Percentiles rank a stretch among this genome's conserved stretches.
Conservation (phyloP, 1,140 invertebrate genomes). For the Pomacea maculata region DNA sequence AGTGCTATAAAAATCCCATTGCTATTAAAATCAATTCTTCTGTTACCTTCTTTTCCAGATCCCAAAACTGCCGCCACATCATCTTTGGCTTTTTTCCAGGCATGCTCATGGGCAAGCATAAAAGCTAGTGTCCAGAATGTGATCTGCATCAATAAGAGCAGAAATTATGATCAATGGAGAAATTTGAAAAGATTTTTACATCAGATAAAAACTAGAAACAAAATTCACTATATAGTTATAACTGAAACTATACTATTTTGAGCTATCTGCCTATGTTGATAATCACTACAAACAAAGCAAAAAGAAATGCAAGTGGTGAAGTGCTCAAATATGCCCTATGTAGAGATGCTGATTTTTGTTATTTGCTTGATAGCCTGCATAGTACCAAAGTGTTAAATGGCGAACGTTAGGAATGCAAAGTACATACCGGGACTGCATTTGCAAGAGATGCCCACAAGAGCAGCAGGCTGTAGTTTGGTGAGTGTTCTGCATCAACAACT, state of each 20-base stretch:
- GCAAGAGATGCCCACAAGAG: constrained; percentile 49
- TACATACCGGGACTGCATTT: constrained; percentile 51
- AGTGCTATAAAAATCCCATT: background rate
- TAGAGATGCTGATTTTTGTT: too few relatives aligned
- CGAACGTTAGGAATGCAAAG: too few relatives aligned
- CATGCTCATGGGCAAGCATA: constrained; percentile 35
- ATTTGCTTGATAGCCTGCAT: too few relatives aligned
- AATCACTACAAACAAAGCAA: too few relatives aligned
- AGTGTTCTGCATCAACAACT: constrained; percentile 33
- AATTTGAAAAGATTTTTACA: background rate
- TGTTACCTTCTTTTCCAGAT: constrained; percentile 8
- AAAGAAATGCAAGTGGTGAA: too few relatives aligned
- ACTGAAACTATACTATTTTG: too few relatives aligned
- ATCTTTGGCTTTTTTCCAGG: constrained; percentile 33
- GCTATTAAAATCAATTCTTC: background rate
- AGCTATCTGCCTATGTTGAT: too few relatives aligned
- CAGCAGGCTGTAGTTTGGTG: constrained; percentile 46
- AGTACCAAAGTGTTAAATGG: too few relatives aligned
- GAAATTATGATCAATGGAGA: background rate
- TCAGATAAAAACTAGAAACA: too few relatives aligned
- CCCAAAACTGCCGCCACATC: constrained; percentile 32
- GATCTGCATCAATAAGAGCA: constrained; percentile 38
- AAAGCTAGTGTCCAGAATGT: constrained; percentile 50
- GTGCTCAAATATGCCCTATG: too few relatives aligned
- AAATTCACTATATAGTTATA: too few relatives aligned